Evolutionary conservation across 2,113 vertebrate genomes (phyloP), one percentile per base, ranked within the genome.

Genomic region (Strigops habroptila): DNA sequence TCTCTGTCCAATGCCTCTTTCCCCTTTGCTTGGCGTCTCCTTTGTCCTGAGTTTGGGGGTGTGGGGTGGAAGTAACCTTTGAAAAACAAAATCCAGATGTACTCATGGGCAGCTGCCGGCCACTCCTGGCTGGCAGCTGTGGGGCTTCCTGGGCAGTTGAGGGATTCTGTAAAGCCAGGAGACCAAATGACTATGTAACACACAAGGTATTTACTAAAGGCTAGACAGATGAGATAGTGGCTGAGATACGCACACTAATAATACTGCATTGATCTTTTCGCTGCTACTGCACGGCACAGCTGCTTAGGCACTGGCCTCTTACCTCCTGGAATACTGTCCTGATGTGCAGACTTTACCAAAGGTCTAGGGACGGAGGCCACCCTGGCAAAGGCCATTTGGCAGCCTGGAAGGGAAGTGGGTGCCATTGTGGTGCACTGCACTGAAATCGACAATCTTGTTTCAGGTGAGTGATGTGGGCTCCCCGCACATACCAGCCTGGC

Each of bases 71-170:
- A 91, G 24, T 19, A 71, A 70, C 24, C 52, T 86, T 76, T 52
- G 39, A 37, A 65, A 81, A 94, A 75, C 69, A 91, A 37, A 57
- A 18, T n/a, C 24, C 82, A 94, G 64, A n/a, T 60, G 60, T 31
- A 27, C 51, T 37, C 77, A 41, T 60, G 83, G 55, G 39, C 59
- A 89, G 74, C 30, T 82, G 39, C 64, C 30, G 75, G 27, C 35
- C 65, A 64, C 67, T 49, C 8, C 82, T 85, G 60, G 69, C 48
- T 83, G 53, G 84, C 35, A 82, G 53, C 52, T 59, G 44, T 35
- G 44, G 21, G 39, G 67, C 19, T 57, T 71, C 35, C 82, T 76
- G 76, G 41, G 31, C 48, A 75, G 12, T 16, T 5, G 3, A 17
- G 65, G 44, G 17, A 67, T 69, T 73, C 74, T 79, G 11, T 49